Conservation (phyloP, 2,113 vertebrate species). For the Coptodon rendalli region DNA sequence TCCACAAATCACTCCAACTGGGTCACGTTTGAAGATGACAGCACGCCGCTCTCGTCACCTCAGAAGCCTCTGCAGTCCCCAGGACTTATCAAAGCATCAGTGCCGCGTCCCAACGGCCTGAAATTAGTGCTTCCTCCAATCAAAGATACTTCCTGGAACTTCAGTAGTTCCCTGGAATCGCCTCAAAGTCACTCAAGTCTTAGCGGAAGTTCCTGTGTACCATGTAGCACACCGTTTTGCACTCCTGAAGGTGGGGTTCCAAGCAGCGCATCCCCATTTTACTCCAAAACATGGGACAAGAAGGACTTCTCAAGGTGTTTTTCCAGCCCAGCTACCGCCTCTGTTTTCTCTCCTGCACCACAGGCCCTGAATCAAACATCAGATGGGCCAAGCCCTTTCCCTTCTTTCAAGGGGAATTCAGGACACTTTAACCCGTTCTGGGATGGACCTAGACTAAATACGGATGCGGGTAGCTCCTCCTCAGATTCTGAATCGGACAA, state of each 20-base stretch:
- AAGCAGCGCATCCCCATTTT: constrained; percentile 59
- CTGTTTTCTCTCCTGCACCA: constrained; percentile 30
- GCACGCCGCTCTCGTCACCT: constrained; percentile 70
- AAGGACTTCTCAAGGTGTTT: constrained; percentile 68
- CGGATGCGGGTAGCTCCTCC: constrained; percentile 59
- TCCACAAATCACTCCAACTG: constrained; percentile 89
- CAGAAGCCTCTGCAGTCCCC: constrained; percentile 68
- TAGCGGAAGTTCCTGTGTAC: constrained; percentile 80
- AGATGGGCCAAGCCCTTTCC: constrained; percentile 62
- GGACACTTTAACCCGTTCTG: constrained; percentile 89
- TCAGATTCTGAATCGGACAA: constrained; percentile 61
- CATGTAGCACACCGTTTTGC: constrained; percentile 84
- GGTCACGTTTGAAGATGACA: constrained; percentile 95
- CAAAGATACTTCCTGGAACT: constrained; percentile 73
- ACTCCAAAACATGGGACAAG: constrained; percentile 66
- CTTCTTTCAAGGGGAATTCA: constrained; percentile 70
- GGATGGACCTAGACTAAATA: constrained; percentile 66
- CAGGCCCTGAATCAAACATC: constrained; percentile 39
- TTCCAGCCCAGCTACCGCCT: constrained; percentile 48
- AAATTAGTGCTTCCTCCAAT: constrained; percentile 79
- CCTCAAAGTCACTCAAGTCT: constrained; percentile 80
- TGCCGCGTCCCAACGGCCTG: constrained; percentile 85
- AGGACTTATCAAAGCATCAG: constrained; percentile 62
- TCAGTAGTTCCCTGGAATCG: constrained; percentile 79
- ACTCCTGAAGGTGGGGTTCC: constrained; percentile 83